Percentiles rank a stretch among this genome's conserved stretches.
Evolutionary conservation across 2,797 vertebrate species (phyloP).

Genomic region (Spondyliosoma cantharus): DNA sequence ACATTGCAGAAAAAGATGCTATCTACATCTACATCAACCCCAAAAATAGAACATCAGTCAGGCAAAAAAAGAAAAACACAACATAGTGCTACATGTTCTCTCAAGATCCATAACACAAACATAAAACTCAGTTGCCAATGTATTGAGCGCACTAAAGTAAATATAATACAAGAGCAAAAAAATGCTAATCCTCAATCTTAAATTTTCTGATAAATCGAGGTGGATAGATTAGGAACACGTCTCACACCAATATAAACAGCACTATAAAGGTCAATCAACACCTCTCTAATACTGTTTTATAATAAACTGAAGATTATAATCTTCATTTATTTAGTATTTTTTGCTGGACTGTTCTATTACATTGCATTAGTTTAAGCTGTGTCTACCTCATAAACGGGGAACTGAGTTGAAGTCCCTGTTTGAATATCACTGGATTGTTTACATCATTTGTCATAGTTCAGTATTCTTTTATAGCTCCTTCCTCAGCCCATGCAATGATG

Average conservation of each 20-base stretch:
- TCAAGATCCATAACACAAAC: background rate
- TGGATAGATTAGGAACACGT: background rate
- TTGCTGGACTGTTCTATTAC: background rate
- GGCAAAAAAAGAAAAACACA: too few relatives aligned
- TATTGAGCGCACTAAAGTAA: background rate
- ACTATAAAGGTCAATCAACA: background rate
- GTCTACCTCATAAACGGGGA: background rate
- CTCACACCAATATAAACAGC: background rate
- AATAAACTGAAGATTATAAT: background rate
- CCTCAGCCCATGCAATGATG: conserved; percentile 34
- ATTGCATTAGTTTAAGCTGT: background rate
- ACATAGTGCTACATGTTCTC: background rate
- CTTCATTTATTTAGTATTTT: background rate
- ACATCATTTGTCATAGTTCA: conserved; percentile 36
- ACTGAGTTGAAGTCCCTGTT: background rate
- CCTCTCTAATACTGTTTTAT: background rate
- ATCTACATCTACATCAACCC: too few relatives aligned
- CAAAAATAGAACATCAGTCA: too few relatives aligned
- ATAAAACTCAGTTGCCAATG: background rate
- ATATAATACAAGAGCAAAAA: background rate
- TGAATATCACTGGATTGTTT: conserved; percentile 31
- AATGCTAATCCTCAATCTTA: too few relatives aligned
- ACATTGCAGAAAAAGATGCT: too few relatives aligned
- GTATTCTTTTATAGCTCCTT: conserved; percentile 20
- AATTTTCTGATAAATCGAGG: background rate